Evolutionary conservation across 2,113 vertebrate genomes (phyloP), one percentile per base, ranked within the genome.

Genomic region (Procavia capensis): DNA sequence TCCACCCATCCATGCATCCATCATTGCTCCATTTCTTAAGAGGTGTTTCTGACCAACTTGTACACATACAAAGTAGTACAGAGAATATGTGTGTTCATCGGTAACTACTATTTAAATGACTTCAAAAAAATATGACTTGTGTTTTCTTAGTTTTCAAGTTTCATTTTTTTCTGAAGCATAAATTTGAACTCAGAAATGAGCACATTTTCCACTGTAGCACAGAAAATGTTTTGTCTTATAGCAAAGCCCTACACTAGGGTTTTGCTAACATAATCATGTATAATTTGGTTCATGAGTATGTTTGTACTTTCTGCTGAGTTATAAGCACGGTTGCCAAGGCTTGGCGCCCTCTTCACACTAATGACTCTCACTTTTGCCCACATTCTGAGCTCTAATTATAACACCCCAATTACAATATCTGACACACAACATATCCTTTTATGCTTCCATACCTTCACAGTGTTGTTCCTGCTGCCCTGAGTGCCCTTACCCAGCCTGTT

Each of bases 391-490:
- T 7, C 39, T 5, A 25, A 19, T 90, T 41, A 9, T 31, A 9
- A 7, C 2, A 57, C 31, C 27, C 34, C 19, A 8, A 39, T 63
- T 3, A 4, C 4, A 45, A 57, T 1, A 5, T 50, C 20, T 5
- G 29, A 74, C 36, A 3, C 10, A 20, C 16, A 39, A 1, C 27
- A 4, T 36, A 0, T 14, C 36, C 29, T 89, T 64, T 24, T 3
- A 0, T 1, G n/a, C 25, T 27, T 68, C 19, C 1, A 0, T 3
- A 5, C 57, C 24, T 57, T 20, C 16, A 29, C 3, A 0, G 0
- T 5, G 20, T 10, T 50, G n/a, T 17, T 39, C 29, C 25, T 22
- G 24, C 39, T 9, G n/a, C 78, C 54, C 22, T 41, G 24, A 41
- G 36, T 3, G 13, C 29, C 31, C 29, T 91, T 7, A 64, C 57